phyloP scores from a whole-genome alignment of 2,888 invertebrate species.

The Drosophila emarginata region DNA sequence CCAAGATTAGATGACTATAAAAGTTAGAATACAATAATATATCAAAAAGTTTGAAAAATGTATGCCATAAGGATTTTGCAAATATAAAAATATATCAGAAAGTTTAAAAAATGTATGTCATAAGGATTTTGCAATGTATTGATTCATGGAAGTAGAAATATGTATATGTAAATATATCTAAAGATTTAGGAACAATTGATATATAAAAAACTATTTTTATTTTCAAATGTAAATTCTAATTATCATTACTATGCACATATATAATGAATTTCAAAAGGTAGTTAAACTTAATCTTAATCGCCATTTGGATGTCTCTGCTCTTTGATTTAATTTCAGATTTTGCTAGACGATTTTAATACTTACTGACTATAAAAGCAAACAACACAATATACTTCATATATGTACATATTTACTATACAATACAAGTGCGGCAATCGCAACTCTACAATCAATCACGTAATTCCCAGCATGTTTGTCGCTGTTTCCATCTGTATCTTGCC shows the following conservation, averaged over 20 bases:
- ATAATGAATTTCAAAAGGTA: not conserved
- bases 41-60: too few species aligned
- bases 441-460: slow-evolving; percentile 74
- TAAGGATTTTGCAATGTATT: too few species aligned
- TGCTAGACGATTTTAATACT: slow-evolving; percentile 2
- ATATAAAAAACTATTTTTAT: not conserved
- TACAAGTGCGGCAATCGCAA: slow-evolving; percentile 54
- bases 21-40: too few species aligned
- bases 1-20: too few species aligned
- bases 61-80: too few species aligned
- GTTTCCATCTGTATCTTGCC: slow-evolving; percentile 66
- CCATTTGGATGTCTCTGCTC: not conserved
- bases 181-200: not conserved
- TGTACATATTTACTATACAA: slow-evolving; percentile 23
- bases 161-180: too few species aligned
- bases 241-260: not conserved
- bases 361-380: slow-evolving; percentile 4
- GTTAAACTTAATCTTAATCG: not conserved
- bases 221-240: not conserved
- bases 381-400: not conserved
- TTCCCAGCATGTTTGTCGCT: slow-evolving; percentile 66
- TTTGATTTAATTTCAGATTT: not conserved
- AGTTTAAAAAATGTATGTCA: too few species aligned
- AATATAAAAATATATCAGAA: too few species aligned
- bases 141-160: too few species aligned